Evolutionary conservation across 2,797 vertebrate genomes (phyloP), one percentile per base, ranked within the genome.

Genomic region (Sebastes hubbsi): DNA sequence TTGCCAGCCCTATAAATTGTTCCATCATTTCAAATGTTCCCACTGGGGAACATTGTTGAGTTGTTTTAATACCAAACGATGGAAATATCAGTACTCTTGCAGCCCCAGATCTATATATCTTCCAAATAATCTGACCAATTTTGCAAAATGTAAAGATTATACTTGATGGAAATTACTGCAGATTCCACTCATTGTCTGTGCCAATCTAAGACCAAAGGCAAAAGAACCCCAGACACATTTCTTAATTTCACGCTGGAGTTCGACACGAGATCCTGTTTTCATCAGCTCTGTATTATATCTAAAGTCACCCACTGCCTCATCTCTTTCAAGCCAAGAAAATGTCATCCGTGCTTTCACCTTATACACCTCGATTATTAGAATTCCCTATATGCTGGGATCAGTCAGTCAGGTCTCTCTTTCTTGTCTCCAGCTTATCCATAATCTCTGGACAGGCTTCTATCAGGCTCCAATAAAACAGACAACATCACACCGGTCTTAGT

Each of bases 391-490:
- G 67, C 49, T 49, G 12, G 62, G 67, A 81, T 81, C 72, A 68
- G 58, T 80, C 75, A 68, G 55, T 71, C 71, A 30, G 70, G 61
- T 74, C 70, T 81, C 4, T 64, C 60, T 82, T 29, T 88, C 75
- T 75, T 74, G 70, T 90, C 86, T 72, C 34, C 60, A 74, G 76
- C 66, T 66, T 67, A 77, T 78, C 83, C 29, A 11, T 84, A 84
- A 87, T 91, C 89, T 87, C 69, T 55, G 68, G 80, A 66, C 63
- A 22, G 80, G 64, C 74, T 76, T 79, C 76, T 79, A 83, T 76
- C 67, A 79, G 64, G 80, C 80, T 69, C 68, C 77, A 85, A 34
- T 85, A 80, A 83, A 77, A 78, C 76, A 79, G 64, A 85, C 64
- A 78, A 24, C 72, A 82, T 69, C 75, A 81, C 73, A 38, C 81